Evolutionary conservation across 2,888 invertebrate species (phyloP).

Genomic region (Drosophila cognata): DNA sequence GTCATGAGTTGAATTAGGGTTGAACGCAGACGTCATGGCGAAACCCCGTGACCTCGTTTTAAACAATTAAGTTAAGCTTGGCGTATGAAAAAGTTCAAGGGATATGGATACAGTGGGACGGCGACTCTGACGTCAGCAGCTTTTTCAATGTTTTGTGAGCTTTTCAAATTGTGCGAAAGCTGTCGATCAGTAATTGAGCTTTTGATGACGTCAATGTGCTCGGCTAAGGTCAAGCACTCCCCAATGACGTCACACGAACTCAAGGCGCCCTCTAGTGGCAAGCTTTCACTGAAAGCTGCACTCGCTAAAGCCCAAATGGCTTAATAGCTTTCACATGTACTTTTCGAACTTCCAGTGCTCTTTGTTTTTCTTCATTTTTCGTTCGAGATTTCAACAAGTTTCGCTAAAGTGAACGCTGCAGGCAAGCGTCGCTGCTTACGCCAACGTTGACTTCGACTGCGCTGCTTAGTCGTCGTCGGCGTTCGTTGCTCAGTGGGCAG

Average conservation of each 20-base stretch:
- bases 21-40: slow-evolving; percentile 43
- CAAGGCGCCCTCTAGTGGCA: slow-evolving; percentile 43
- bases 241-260: slow-evolving; percentile 32
- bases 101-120: slow-evolving; percentile 43
- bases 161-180: slow-evolving; percentile 37
- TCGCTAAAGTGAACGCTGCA: slow-evolving; percentile 36
- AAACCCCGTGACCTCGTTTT: slow-evolving; percentile 44
- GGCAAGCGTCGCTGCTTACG: slow-evolving; percentile 17
- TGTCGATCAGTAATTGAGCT: slow-evolving; percentile 34
- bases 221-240: slow-evolving; percentile 24
- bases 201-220: slow-evolving; percentile 37
- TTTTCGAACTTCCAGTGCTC: slow-evolving; percentile 72
- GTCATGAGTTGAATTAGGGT: slow-evolving; percentile 26
- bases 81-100: slow-evolving; percentile 50
- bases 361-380: not conserved
- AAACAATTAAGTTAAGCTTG: slow-evolving; percentile 8
- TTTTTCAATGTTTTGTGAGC: slow-evolving; percentile 2
- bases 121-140: slow-evolving; percentile 33
- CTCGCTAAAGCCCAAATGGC: slow-evolving; percentile 3
- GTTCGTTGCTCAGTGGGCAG: slow-evolving; percentile 70
- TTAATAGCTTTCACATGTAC: not conserved
- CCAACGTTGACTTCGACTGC: slow-evolving; percentile 11
- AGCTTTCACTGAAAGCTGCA: slow-evolving; percentile 20
- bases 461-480: slow-evolving; percentile 56
- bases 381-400: slow-evolving; percentile 76